These are phyloP conservation scores for Ophion ventricosus DNA, from an alignment of 2,888 invertebrate species.

Conservation along the genomic window DNA sequence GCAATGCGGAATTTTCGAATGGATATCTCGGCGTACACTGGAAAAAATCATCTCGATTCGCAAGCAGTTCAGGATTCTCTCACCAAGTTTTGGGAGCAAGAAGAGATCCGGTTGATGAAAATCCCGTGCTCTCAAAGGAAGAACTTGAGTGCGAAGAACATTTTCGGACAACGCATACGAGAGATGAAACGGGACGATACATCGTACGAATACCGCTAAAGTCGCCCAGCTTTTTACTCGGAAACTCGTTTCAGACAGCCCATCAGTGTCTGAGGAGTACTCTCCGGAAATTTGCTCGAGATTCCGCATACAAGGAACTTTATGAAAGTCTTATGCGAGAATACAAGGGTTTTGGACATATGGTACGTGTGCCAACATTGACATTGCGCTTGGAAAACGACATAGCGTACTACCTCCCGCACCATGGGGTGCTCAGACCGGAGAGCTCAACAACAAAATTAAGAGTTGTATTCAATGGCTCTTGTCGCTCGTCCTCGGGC, in stretches of 20 bases:
- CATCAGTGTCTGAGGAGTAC: constrained; percentile 17
- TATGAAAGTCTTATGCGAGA: constrained; percentile 20
- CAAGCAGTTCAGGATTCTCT: constrained; percentile 8
- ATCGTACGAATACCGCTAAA: too few relatives aligned
- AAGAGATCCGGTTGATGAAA: constrained; percentile 18
- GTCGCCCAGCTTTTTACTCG: not conserved
- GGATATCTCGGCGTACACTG: not conserved
- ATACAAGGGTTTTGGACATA: constrained; percentile 11
- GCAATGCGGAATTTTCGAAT: not conserved
- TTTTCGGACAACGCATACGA: constrained; percentile 14
- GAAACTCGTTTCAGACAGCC: constrained; percentile 19
- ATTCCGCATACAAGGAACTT: not conserved
- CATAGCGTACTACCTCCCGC: constrained; percentile 60
- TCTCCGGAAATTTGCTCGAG: not conserved
- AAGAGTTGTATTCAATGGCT: not conserved
- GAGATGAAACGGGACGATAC: constrained; percentile 4
- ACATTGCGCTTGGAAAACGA: not conserved
- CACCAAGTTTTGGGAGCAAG: constrained; percentile 38
- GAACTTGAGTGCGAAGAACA: constrained; percentile 43
- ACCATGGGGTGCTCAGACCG: too few relatives aligned
- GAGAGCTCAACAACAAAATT: too few relatives aligned
- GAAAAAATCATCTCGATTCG: not conserved
- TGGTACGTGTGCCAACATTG: not conserved
- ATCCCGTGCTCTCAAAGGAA: too few relatives aligned
- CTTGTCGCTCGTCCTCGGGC: not conserved